Evolutionary conservation across 2,797 vertebrate genomes (phyloP).

Genomic region (Mormyrus hasselquistii): DNA sequence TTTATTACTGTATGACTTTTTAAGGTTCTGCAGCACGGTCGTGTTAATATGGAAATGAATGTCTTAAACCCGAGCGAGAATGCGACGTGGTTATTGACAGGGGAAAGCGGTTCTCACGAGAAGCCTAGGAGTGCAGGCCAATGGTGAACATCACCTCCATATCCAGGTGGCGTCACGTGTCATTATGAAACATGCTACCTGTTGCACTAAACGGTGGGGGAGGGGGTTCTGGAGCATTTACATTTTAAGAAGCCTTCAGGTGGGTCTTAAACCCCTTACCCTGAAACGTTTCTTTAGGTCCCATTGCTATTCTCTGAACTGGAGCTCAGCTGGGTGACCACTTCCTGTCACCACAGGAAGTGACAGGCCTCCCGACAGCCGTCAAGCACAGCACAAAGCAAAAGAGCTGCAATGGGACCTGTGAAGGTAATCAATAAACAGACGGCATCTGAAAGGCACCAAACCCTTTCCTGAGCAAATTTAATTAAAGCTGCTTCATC

Average conservation of each 20-base stretch:
- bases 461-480: neutral
- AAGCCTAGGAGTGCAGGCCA: neutral
- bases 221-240: neutral
- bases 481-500: neutral
- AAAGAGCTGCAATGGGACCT: neutral
- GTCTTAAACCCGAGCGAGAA: neutral
- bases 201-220: neutral
- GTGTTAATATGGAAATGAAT: neutral
- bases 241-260: neutral
- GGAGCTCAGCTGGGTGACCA: neutral
- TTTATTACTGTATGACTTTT: neutral
- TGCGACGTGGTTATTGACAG: neutral
- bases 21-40: neutral
- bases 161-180: neutral
- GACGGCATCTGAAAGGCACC: neutral
- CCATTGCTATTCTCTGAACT: neutral
- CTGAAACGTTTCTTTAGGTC: neutral
- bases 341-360: neutral
- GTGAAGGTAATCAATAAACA: neutral
- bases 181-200: neutral
- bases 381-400: neutral
- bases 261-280: neutral
- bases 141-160: neutral
- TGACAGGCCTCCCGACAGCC: conserved; percentile 8
- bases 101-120: neutral